These are phyloP conservation scores for Pseudochirops corinnae DNA, from an alignment of 2,797 vertebrate species.

Conservation along the genomic window DNA sequence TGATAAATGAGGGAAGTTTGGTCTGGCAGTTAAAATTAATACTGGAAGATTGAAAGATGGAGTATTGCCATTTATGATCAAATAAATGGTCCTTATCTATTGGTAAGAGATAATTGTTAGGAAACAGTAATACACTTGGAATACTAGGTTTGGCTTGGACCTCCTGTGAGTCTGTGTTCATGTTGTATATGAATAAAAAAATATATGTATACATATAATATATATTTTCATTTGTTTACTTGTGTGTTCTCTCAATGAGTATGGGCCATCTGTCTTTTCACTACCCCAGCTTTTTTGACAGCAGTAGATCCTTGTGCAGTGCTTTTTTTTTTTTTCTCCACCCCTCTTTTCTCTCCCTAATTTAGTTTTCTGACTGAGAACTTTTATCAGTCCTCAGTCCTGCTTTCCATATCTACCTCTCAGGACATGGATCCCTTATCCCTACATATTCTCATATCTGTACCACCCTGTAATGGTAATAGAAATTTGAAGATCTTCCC, in stretches of 20 bases:
- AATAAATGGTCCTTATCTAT: neutral
- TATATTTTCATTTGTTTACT: neutral
- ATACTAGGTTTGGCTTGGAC: accelerated
- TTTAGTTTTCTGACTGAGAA: neutral
- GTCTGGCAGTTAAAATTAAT: neutral
- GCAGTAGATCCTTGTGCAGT: neutral
- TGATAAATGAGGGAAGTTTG: slow-evolving; percentile 42
- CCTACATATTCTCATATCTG: neutral
- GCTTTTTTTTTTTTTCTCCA: neutral
- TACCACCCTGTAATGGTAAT: neutral
- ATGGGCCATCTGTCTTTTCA: neutral
- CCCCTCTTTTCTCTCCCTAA: neutral
- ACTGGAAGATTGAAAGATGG: neutral
- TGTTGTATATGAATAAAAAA: neutral
- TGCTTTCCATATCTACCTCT: neutral
- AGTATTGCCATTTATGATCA: neutral
- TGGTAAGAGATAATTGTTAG: neutral
- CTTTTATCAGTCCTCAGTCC: neutral
- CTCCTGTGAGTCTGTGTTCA: neutral
- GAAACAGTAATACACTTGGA: neutral
- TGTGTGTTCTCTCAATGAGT: neutral
- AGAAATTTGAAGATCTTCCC: too few species aligned
- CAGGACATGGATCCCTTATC: neutral
- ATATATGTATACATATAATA: neutral
- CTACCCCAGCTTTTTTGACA: neutral